A percentile compares a stretch with the other conserved stretches of the same genome.
phyloP scores from a whole-genome alignment of 1,140 invertebrate species.

The Portunus trituberculatus region DNA sequence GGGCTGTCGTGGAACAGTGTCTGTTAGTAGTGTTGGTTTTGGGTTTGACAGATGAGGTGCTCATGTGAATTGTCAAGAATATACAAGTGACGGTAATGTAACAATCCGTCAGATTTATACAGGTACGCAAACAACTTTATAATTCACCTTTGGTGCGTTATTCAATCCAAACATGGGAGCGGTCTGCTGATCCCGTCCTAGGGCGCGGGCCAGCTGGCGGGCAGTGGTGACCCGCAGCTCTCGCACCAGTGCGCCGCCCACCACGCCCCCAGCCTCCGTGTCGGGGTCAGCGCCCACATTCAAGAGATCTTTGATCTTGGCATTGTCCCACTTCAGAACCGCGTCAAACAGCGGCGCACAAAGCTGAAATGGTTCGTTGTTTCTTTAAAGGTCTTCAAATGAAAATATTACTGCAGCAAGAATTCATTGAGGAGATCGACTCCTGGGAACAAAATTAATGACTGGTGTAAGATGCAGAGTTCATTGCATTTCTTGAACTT shows the following conservation, averaged over 20 bases:
- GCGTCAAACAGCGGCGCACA: conserved; percentile 33
- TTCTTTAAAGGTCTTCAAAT: not conserved
- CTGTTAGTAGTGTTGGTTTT: too few relatives aligned
- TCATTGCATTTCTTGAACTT: too few relatives aligned
- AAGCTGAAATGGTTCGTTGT: conserved; percentile 50
- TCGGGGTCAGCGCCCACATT: conserved; percentile 61
- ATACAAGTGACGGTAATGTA: not conserved
- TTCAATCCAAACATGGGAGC: not conserved
- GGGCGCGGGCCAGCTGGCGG: conserved; percentile 31
- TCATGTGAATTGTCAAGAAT: too few relatives aligned
- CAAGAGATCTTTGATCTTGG: not conserved
- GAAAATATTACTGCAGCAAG: not conserved
- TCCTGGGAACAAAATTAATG: not conserved
- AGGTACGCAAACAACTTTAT: not conserved
- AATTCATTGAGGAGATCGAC: not conserved
- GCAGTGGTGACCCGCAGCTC: conserved; percentile 33
- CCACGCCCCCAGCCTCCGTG: not conserved
- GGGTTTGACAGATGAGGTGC: too few relatives aligned
- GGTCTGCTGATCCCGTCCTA: not conserved
- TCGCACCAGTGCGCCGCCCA: not conserved
- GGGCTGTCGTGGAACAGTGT: too few relatives aligned
- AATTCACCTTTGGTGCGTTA: not conserved
- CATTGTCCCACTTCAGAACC: not conserved
- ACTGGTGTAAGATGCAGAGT: not conserved
- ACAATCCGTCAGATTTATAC: not conserved